phyloP scores from a whole-genome alignment of 2,113 vertebrate species.

The Cynoglossus semilaevis region DNA sequence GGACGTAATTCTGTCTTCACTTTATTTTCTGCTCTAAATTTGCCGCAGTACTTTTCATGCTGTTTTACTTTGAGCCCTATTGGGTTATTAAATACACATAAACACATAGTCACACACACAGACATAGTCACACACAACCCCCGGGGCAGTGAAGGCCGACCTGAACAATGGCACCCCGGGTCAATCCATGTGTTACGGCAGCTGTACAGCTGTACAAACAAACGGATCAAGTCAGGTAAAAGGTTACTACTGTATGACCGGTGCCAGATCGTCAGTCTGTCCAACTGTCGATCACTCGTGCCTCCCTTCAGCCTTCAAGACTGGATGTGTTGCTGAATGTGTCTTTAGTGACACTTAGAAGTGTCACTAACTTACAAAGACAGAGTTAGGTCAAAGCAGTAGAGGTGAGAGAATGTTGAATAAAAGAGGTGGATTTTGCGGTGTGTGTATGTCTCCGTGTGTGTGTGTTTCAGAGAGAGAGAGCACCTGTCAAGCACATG shows the following conservation, averaged over 20 bases:
- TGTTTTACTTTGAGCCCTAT: no score
- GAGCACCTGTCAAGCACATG: constrained; percentile 5
- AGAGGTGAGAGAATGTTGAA: constrained; percentile 83
- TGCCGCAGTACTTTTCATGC: no score
- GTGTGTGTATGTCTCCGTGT: neutral
- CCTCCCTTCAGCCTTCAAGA: constrained; percentile 49
- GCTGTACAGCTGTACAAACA: constrained; percentile 96
- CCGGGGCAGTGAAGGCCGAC: constrained; percentile 70
- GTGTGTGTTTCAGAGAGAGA: constrained; percentile 57
- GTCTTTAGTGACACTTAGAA: constrained; percentile 81
- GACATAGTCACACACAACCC: constrained; percentile 65
- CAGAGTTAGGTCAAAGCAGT: no score
- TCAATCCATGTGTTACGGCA: constrained; percentile 83
- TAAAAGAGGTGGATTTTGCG: constrained; percentile 1
- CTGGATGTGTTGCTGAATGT: constrained; percentile 36
- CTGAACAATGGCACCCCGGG: constrained; percentile 81
- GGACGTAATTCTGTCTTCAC: no score
- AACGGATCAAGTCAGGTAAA: constrained; percentile 79
- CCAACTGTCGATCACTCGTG: constrained; percentile 8
- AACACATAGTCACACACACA: neutral
- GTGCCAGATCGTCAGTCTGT: constrained; percentile 13
- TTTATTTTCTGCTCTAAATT: no score
- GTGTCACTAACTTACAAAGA: no score
- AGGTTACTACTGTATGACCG: constrained; percentile 65
- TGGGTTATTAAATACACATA: no score